These are phyloP conservation scores for Pagetopsis macropterus DNA, from an alignment of 2,797 vertebrate genomes.

Conservation along the genomic window DNA sequence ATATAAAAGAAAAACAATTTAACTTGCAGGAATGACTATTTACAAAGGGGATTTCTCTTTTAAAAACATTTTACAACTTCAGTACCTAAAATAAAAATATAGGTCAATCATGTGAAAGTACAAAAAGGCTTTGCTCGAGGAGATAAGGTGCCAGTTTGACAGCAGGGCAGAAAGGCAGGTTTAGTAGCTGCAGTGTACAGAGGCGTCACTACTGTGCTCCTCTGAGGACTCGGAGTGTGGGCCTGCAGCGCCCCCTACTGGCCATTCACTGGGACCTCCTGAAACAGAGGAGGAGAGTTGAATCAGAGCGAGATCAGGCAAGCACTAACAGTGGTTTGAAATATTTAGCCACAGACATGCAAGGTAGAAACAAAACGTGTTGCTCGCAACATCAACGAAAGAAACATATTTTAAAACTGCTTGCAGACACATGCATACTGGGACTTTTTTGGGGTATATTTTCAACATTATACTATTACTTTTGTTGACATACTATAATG, in stretches of 20 bases:
- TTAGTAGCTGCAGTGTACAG: slow-evolving; percentile 70
- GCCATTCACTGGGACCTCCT: slow-evolving; percentile 81
- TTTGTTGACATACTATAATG: too few species aligned
- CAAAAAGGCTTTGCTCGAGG: slow-evolving; percentile 35
- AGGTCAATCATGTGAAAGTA: slow-evolving; percentile 35
- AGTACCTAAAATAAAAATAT: slow-evolving; percentile 68
- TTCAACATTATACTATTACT: too few species aligned
- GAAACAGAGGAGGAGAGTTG: slow-evolving; percentile 23
- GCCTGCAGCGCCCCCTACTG: slow-evolving; percentile 54
- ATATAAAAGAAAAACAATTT: slow-evolving; percentile 56
- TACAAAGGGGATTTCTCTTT: slow-evolving; percentile 67
- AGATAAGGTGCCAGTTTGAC: slow-evolving; percentile 51
- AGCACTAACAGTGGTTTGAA: not conserved
- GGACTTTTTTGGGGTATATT: too few species aligned
- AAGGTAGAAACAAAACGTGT: not conserved
- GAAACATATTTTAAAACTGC: not conserved
- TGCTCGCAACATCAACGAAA: not conserved
- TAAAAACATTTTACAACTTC: slow-evolving; percentile 61
- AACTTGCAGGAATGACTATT: slow-evolving; percentile 59
- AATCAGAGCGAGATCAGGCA: not conserved
- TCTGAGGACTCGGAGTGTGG: slow-evolving; percentile 46
- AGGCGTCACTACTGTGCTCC: slow-evolving; percentile 48
- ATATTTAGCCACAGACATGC: slow-evolving; percentile 40
- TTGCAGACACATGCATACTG: slow-evolving; percentile 41
- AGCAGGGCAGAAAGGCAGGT: slow-evolving; percentile 50